Conservation (phyloP, 37 sponge, comb jelly and placozoan species). For the Hexactinellida sp. region DNA sequence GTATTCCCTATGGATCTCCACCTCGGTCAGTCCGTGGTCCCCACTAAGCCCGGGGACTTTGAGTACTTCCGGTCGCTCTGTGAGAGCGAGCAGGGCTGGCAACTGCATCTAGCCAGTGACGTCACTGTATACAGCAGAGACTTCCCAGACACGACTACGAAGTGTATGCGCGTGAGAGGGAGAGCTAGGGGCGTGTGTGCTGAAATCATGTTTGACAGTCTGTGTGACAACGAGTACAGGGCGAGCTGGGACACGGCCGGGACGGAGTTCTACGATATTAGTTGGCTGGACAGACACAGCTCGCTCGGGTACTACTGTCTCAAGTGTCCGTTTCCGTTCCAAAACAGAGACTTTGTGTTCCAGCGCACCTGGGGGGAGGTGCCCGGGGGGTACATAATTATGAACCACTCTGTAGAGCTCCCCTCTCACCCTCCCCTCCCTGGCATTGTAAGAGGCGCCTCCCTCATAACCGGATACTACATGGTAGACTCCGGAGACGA, state of each 20-base stretch:
- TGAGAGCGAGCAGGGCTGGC: not conserved
- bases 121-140: not conserved
- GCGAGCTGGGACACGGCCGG: not conserved
- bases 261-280: not conserved
- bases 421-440: not conserved
- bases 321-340: not conserved
- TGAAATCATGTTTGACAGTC: not conserved
- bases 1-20: not conserved
- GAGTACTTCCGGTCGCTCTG: not conserved
- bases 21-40: not conserved
- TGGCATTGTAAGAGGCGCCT: not conserved
- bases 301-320: not conserved
- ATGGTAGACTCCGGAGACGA: not conserved
- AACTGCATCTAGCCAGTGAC: not conserved
- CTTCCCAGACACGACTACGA: not conserved
- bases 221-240: not conserved
- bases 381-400: not conserved
- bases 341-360: not conserved
- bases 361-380: not conserved
- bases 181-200: not conserved
- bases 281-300: not conserved
- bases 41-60: not conserved
- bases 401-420: constrained; percentile 7
- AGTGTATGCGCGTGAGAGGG: not conserved
- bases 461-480: not conserved